Percentiles rank a stretch among this genome's conserved stretches.
phyloP scores from a whole-genome alignment of 2,113 vertebrate genomes.

The Sula dactylatra region DNA sequence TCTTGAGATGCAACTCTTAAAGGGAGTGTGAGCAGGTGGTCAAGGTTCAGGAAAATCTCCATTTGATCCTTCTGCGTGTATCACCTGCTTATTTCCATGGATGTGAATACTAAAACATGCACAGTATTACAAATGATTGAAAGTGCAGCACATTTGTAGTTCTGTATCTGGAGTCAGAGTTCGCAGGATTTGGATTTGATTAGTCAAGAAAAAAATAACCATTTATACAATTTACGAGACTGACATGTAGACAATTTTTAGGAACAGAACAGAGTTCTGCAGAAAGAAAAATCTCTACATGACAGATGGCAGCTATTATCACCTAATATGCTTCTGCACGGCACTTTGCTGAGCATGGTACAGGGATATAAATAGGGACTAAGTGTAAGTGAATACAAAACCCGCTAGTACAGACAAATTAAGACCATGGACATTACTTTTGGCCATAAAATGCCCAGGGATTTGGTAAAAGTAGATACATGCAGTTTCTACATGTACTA shows the following conservation, averaged over 20 bases:
- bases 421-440: background rate
- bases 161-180: background rate
- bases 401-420: background rate
- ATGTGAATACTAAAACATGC: background rate
- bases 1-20: background rate
- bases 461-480: background rate
- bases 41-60: background rate
- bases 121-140: background rate
- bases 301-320: background rate
- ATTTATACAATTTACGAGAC: background rate
- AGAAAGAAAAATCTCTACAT: background rate
- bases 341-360: background rate
- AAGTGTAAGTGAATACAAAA: background rate
- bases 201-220: background rate
- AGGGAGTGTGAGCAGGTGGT: background rate
- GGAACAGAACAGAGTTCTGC: background rate
- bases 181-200: background rate
- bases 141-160: background rate
- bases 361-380: background rate
- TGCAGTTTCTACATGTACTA: background rate
- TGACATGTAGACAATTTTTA: background rate
- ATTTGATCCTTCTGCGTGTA: background rate
- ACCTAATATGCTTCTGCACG: background rate
- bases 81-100: background rate
- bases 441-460: background rate